Evolutionary conservation across 1,140 invertebrate genomes (phyloP).

Genomic region (Penaeus chinensis): DNA sequence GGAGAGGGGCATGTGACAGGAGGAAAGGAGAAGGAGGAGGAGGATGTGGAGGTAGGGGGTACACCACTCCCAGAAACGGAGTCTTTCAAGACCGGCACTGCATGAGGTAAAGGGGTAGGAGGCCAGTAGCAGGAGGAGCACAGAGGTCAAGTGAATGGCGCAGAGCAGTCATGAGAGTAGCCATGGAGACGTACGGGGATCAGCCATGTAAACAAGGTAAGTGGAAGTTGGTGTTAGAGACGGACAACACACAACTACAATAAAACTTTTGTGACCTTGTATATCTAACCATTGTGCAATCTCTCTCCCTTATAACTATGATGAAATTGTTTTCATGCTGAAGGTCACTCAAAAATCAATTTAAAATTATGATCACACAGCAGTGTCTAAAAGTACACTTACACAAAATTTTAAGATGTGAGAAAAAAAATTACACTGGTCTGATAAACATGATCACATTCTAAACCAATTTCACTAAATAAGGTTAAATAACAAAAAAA

Average conservation of each 20-base stretch:
- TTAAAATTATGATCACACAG: too few species aligned
- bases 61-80: background rate
- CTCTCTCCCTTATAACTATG: background rate
- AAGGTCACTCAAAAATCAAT: too few species aligned
- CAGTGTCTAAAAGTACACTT: too few species aligned
- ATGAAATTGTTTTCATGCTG: background rate
- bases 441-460: too few species aligned
- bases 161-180: constrained; percentile 37
- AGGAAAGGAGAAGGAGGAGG: background rate
- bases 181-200: constrained; percentile 11
- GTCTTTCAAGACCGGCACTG: constrained; percentile 30
- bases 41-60: background rate
- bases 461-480: too few species aligned
- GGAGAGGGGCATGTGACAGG: background rate
- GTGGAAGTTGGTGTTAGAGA: constrained; percentile 26
- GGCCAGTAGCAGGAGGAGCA: constrained; percentile 11
- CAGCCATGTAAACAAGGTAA: constrained; percentile 41
- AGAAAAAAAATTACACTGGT: too few species aligned
- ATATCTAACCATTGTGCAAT: background rate
- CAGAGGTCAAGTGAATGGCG: constrained; percentile 26
- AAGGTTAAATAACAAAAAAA: too few species aligned
- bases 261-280: background rate
- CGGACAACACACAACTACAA: constrained; percentile 1
- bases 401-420: too few species aligned
- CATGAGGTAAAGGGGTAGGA: background rate